Percentiles rank a stretch among this genome's conserved stretches.
Evolutionary conservation across 2,797 vertebrate genomes (phyloP).

Genomic region (Hirundo rustica): DNA sequence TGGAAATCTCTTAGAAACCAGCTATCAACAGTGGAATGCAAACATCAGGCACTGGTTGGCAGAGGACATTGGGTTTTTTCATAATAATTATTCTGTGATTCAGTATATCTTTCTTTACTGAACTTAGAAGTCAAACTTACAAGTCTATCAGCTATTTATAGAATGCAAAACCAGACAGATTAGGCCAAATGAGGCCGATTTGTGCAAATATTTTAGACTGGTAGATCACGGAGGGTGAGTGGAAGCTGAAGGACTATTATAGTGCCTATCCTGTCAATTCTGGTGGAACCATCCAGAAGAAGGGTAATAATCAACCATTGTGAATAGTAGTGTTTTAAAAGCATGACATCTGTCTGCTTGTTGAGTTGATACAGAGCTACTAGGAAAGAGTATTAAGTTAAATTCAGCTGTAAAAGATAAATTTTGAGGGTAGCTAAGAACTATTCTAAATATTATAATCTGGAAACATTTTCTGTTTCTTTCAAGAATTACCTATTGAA

Average conservation of each 20-base stretch:
- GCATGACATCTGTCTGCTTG: not conserved
- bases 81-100: not conserved
- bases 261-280: not conserved
- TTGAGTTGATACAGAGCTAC: not conserved
- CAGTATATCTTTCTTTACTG: not conserved
- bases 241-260: not conserved
- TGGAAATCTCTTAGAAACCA: not conserved
- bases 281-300: not conserved
- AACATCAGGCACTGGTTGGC: not conserved
- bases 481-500: not conserved
- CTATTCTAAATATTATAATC: not conserved
- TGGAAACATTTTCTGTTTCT: not conserved
- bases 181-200: not conserved
- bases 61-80: accelerated
- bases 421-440: not conserved
- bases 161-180: not conserved
- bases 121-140: not conserved
- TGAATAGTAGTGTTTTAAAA: not conserved
- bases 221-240: not conserved
- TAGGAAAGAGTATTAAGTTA: not conserved
- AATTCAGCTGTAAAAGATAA: not conserved
- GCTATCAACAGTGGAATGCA: not conserved
- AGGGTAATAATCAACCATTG: not conserved
- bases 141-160: not conserved
- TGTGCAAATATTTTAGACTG: not conserved